These are phyloP conservation scores for Scaptomyza tumidula DNA, from an alignment of 2,888 invertebrate species.

Conservation along the genomic window DNA sequence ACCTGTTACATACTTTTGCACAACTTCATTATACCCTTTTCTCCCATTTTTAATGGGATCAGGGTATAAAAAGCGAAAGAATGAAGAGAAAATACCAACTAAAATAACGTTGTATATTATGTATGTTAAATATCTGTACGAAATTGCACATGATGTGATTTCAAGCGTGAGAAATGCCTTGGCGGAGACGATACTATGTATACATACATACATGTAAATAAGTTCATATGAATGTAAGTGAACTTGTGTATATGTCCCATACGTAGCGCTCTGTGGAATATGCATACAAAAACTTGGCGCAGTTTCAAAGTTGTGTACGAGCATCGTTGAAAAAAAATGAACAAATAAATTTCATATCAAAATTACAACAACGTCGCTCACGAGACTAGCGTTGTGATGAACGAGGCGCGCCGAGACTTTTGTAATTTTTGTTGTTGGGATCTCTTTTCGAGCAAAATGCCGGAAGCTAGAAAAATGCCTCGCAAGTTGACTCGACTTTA, in stretches of 20 bases:
- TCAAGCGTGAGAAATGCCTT: conserved; percentile 75
- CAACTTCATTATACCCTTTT: no score
- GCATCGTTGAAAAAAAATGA: conserved; percentile 21
- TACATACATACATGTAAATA: not conserved
- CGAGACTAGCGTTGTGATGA: conserved; percentile 49
- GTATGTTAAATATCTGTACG: conserved; percentile 64
- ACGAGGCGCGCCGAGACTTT: conserved; percentile 45
- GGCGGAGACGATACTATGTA: conserved; percentile 55
- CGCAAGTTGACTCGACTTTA: conserved; percentile 41
- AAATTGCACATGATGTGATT: conserved; percentile 81
- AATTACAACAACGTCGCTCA: conserved; percentile 65
- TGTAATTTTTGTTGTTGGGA: conserved; percentile 18
- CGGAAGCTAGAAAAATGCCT: conserved; percentile 52
- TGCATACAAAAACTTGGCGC: conserved; percentile 76
- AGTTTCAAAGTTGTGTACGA: conserved; percentile 67
- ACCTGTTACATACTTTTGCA: no score
- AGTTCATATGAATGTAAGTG: not conserved
- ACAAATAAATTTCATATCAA: conserved; percentile 64
- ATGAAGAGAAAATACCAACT: conserved; percentile 7
- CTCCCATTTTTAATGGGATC: no score
- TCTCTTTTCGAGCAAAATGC: conserved; percentile 43
- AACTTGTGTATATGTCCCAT: conserved; percentile 8
- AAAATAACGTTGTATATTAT: conserved; percentile 36
- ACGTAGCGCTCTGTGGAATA: conserved; percentile 37
- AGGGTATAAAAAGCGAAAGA: not conserved